Conservation (phyloP, 1,140 invertebrate genomes). For the Grapholita molesta region DNA sequence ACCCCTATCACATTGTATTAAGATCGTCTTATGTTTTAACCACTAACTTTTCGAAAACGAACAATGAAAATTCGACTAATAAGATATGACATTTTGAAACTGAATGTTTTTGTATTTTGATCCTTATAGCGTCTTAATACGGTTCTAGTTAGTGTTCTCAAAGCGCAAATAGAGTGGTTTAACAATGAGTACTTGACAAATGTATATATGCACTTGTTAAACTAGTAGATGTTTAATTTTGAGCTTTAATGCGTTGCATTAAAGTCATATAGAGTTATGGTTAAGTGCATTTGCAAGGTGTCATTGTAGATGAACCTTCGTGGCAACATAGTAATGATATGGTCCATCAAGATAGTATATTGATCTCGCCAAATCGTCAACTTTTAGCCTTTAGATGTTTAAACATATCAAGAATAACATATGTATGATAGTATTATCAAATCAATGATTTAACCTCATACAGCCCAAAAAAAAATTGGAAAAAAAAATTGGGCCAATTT, state of each 20-base stretch:
- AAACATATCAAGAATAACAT: too few relatives aligned
- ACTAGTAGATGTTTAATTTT: background rate
- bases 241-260: background rate
- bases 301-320: background rate
- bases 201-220: background rate
- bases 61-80: background rate
- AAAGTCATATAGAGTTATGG: background rate
- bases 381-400: background rate
- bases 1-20: background rate
- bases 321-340: background rate
- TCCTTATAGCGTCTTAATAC: background rate
- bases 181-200: background rate
- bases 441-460: too few relatives aligned
- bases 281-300: background rate
- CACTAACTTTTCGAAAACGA: background rate
- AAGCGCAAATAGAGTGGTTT: background rate
- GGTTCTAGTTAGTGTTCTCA: background rate
- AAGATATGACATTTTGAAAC: background rate
- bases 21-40: background rate
- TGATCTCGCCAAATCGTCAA: background rate
- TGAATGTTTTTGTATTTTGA: background rate
- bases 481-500: too few relatives aligned
- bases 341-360: conserved; percentile 7
- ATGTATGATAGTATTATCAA: too few relatives aligned
- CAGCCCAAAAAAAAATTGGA: too few relatives aligned